Percentiles rank a stretch among this genome's conserved stretches.
phyloP scores from a whole-genome alignment of 2,797 vertebrate species.

The Myiotriccus ornatus region DNA sequence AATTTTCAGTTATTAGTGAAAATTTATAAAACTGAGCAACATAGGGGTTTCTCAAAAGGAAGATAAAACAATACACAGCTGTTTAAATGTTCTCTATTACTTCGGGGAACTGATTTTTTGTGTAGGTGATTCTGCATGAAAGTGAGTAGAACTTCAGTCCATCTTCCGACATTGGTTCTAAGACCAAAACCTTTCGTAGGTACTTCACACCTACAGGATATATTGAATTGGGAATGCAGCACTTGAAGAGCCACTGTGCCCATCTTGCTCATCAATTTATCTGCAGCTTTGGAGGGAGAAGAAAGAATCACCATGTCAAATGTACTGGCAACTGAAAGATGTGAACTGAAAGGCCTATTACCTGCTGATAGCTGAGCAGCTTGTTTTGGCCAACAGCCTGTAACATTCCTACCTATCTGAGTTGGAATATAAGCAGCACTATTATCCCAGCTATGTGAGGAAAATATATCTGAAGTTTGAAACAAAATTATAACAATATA shows the following conservation, averaged over 20 bases:
- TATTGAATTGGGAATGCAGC: background rate
- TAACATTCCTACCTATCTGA: background rate
- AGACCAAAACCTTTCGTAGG: background rate
- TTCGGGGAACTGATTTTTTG: background rate
- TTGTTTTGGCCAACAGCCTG: background rate
- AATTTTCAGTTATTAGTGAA: background rate
- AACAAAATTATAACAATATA: background rate
- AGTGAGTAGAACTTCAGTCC: background rate
- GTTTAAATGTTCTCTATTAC: background rate
- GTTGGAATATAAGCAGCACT: background rate
- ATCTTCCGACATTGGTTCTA: background rate
- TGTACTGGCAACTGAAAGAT: background rate
- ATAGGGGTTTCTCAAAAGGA: background rate
- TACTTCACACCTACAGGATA: background rate
- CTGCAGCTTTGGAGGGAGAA: background rate
- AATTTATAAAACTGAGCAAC: background rate
- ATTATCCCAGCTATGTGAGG: background rate
- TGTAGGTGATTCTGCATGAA: background rate
- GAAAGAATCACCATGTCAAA: background rate
- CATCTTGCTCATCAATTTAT: background rate
- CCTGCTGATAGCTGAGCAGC: background rate
- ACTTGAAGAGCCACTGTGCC: background rate
- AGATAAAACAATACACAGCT: background rate
- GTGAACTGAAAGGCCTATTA: slow-evolving; percentile 13
- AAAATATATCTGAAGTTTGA: background rate